phyloP scores from a whole-genome alignment of 2,888 invertebrate species.

The Trachelus stipa region DNA sequence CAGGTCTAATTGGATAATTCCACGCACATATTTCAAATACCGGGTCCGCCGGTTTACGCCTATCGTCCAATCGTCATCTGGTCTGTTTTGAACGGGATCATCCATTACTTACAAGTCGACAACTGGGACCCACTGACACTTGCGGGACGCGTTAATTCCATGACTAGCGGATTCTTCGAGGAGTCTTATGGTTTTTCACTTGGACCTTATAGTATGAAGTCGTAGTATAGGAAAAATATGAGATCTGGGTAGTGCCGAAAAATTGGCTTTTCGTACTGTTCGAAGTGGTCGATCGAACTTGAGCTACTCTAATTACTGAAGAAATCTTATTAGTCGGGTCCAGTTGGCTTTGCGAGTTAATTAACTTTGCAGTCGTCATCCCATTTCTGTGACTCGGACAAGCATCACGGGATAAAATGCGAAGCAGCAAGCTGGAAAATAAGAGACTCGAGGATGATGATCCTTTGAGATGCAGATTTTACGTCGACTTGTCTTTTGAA shows the following conservation, averaged over 20 bases:
- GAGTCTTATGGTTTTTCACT: too few relatives aligned
- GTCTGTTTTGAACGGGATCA: background rate
- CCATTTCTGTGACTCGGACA: conserved; percentile 17
- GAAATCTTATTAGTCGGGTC: conserved; percentile 33
- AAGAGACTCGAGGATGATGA: background rate
- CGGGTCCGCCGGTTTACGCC: background rate
- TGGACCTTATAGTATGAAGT: too few relatives aligned
- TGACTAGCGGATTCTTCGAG: too few relatives aligned
- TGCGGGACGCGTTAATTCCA: background rate
- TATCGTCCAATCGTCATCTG: background rate
- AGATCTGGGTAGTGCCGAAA: too few relatives aligned
- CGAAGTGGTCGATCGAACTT: conserved; percentile 22
- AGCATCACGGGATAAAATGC: background rate
- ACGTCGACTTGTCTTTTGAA: background rate
- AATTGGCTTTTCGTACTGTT: background rate
- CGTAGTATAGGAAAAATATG: too few relatives aligned
- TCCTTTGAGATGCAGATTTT: background rate
- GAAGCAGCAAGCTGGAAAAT: background rate
- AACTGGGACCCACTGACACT: background rate
- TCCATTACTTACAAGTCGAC: background rate
- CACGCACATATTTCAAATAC: background rate
- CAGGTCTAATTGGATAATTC: background rate
- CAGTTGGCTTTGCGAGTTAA: conserved; percentile 34
- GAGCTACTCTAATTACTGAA: conserved; percentile 33
- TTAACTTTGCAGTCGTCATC: conserved; percentile 30